Conservation (phyloP, 2,113 vertebrate species). For the Spermophilus dauricus region DNA sequence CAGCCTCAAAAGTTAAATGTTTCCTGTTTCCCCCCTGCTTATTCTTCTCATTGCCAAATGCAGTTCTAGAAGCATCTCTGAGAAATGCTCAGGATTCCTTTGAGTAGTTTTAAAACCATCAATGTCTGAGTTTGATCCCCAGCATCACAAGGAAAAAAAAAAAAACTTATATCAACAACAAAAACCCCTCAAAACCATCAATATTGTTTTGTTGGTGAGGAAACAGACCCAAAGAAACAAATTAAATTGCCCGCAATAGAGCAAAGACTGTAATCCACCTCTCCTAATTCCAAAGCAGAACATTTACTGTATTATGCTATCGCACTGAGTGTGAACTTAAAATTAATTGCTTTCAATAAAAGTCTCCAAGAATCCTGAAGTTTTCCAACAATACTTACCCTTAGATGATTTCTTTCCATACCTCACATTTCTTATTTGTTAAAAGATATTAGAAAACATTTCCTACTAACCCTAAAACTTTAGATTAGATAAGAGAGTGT, state of each 20-base stretch:
- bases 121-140: background rate
- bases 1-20: background rate
- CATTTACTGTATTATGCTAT: background rate
- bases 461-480: constrained; percentile 5
- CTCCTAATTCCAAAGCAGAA: constrained; percentile 16
- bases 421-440: constrained; percentile 48
- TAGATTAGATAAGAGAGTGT: constrained; percentile 32
- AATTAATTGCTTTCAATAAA: background rate
- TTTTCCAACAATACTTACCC: background rate
- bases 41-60: background rate
- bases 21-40: background rate
- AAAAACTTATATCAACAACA: background rate
- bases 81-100: background rate
- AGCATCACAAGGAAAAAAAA: background rate
- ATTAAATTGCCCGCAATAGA: background rate
- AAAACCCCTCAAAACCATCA: background rate
- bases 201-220: constrained; percentile 3
- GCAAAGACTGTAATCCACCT: background rate
- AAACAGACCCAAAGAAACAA: background rate
- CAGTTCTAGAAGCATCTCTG: background rate
- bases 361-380: background rate
- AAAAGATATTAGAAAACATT: constrained; percentile 37
- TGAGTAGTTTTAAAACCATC: constrained; percentile 11
- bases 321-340: background rate
- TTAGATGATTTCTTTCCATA: background rate